Base-by-base conservation (phyloP, 2,113 vertebrate species). In the Hiodon alosoides region DNA sequence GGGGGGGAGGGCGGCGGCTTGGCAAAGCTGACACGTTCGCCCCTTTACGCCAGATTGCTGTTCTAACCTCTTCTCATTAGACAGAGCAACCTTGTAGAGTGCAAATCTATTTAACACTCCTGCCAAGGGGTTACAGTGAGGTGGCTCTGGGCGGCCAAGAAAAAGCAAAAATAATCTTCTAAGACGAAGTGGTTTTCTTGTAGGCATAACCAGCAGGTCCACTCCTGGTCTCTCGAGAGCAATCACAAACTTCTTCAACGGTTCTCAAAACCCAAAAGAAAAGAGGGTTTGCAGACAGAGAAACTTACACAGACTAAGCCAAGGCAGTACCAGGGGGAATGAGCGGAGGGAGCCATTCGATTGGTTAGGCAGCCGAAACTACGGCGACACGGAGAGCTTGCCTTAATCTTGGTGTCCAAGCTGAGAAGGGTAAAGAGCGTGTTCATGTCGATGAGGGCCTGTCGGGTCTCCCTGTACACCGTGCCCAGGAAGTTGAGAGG, bases 371-470 rank as follows among this genome's bases (percentile, higher is more conserved):
- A 50, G 4, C 10, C 46, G 13, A 47, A 7, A 50, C 9, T 48
- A 52, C 10, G 51, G 9, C 9, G 31, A 11, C 16, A 58, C 48
- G 54, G 69, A 10, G 3, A 57, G 4, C 87, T 93, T 91, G 98
- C 97, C 94, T 98, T 99, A 86, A 99, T 98, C 87, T 90, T 96
- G 59, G 95, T 94, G 88, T 98, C 92, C 67, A 98, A 81, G 66
- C 85, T 96, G 80, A 99, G 95, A 77, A 99, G 91, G 0, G 95
- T 97, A 85, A 99, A 99, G 76, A 99, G 90, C 54, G 94, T 95
- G 84, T 99, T 94, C 97, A 99, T 99, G 86, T 99, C 97, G 76
- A 98, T 98, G 57, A 99, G 94, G 2, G 97, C 96, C 91, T 99
- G 97, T 78, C 97, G 91, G 61, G 97, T 99, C 88, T 99, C 97